Percentiles rank a stretch among this genome's conserved stretches.
These are phyloP conservation scores for Telmatherina bonti DNA, from an alignment of 2,797 vertebrate species.

Conservation along the genomic window DNA sequence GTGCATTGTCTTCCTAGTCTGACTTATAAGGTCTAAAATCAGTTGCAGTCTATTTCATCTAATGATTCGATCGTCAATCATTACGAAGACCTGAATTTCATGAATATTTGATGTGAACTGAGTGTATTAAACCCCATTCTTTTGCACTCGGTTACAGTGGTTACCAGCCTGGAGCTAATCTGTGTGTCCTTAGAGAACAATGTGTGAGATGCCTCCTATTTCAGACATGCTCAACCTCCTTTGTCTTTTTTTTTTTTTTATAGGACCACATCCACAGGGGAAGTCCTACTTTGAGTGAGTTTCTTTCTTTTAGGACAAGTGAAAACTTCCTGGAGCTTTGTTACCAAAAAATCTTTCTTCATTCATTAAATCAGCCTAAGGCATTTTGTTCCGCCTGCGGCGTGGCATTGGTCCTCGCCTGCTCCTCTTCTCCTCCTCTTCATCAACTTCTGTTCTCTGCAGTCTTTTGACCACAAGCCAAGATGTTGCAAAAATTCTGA, in stretches of 20 bases:
- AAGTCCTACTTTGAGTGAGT: conserved; percentile 63
- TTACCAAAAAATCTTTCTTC: conserved; percentile 62
- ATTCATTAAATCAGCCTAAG: conserved; percentile 72
- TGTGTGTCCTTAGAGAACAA: conserved; percentile 43
- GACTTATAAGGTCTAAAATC: conserved; percentile 49
- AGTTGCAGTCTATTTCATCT: conserved; percentile 55
- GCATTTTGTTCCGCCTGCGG: conserved; percentile 74
- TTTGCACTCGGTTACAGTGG: conserved; percentile 39
- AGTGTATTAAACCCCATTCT: conserved; percentile 50
- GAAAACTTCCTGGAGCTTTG: conserved; percentile 71
- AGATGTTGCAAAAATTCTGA: conserved; percentile 56
- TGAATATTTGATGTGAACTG: conserved; percentile 58
- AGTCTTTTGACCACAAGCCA: conserved; percentile 61
- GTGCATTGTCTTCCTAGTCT: conserved; percentile 32
- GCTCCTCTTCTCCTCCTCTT: conserved; percentile 51
- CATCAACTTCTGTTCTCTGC: conserved; percentile 38
- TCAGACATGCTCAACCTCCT: conserved; percentile 49
- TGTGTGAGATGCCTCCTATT: conserved; percentile 41
- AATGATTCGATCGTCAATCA: conserved; percentile 55
- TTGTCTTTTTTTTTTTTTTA: conserved; percentile 60
- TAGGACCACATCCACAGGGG: conserved; percentile 53
- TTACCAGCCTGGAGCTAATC: conserved; percentile 51
- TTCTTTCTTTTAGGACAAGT: conserved; percentile 64
- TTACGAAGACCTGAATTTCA: conserved; percentile 46
- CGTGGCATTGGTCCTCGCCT: conserved; percentile 45